Evolutionary conservation across 2,888 invertebrate genomes (phyloP), one percentile per base, ranked within the genome.

Genomic region (Scrobipalpa atriplicella): DNA sequence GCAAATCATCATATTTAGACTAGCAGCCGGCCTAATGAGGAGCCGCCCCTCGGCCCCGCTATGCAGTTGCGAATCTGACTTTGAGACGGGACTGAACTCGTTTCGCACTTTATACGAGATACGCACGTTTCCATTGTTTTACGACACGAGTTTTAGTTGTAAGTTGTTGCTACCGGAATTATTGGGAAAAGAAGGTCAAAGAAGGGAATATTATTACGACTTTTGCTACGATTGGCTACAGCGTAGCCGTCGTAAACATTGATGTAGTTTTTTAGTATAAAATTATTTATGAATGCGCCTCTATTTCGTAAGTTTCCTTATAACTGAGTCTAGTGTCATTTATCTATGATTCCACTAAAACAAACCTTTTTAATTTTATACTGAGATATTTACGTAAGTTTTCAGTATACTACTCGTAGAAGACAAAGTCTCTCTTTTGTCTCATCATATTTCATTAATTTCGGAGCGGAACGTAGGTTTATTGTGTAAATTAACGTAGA

Each of bases 1-100:
- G 52, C 29, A 11, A 21, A 29, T 58, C 36, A 38, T 58, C 36
- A 58, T 38, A 58, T 58, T n/a, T 13, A 36, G 36, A 19, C 13
- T 21, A 19, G 8, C 13, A 21, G 54, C 38, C 38, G 58, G 36
- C 36, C 58, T 58, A 29, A 38, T 36, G 29, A 16, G 9, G n/a
- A n/a, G 16, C 11, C 38, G n/a, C 38, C 58, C 58, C 2, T 11
- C 7, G 47, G n/a, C 47, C 16, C 36, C 19, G n/a, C 36, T 6
- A 16, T 58, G 38, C 58, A 38, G 29, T 80, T 78, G 80, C 79
- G 72, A 78, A 75, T 78, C 72, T 68, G 70, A 68, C 73, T 69
- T 76, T 78, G 77, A 78, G 84, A 85, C 85, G 83, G 77, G 83
- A 83, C 78, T 84, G 76, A 77, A 81, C 78, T 83, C 81, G 78